These are phyloP conservation scores for Porites lobata DNA, from an alignment of 92 coral and sea anemone genomes.

Conservation along the genomic window DNA sequence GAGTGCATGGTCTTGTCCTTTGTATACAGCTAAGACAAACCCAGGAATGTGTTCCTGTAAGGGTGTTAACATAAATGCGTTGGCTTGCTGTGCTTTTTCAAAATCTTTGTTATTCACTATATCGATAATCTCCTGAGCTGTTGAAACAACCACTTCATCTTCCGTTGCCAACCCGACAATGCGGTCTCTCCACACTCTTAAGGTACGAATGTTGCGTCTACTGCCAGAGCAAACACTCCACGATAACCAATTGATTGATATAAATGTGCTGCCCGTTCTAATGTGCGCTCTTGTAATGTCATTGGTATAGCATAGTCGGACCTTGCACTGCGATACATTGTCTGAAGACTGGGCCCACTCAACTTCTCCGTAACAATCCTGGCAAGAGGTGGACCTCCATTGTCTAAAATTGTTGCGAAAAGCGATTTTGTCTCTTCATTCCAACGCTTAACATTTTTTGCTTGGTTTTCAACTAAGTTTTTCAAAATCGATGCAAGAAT, in stretches of 20 bases:
- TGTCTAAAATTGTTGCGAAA: constrained; percentile 48
- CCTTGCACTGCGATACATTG: constrained; percentile 63
- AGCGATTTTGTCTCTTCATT: constrained; percentile 63
- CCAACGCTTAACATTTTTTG: constrained; percentile 31
- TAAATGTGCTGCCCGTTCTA: not conserved
- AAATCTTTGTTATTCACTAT: not conserved
- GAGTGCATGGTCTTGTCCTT: constrained; percentile 55
- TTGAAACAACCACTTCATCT: not conserved
- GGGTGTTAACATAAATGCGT: constrained; percentile 51
- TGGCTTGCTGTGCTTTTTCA: constrained; percentile 9
- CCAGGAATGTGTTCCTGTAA: constrained; percentile 50
- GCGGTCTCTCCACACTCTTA: constrained; percentile 42
- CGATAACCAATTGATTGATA: not conserved
- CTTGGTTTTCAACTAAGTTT: too few species aligned
- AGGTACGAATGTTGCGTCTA: not conserved
- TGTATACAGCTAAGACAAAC: constrained; percentile 48
- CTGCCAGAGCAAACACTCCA: not conserved
- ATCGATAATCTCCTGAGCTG: constrained; percentile 36
- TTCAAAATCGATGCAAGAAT: not conserved
- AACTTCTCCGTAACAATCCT: constrained; percentile 11
- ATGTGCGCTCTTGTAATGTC: constrained; percentile 22
- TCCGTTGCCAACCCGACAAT: constrained; percentile 52
- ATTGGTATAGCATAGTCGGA: constrained; percentile 29
- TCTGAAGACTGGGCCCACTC: constrained; percentile 2
- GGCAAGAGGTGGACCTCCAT: constrained; percentile 24